Base-by-base conservation (phyloP, 2,888 invertebrate species). In the Archaeoteleia sp. region DNA sequence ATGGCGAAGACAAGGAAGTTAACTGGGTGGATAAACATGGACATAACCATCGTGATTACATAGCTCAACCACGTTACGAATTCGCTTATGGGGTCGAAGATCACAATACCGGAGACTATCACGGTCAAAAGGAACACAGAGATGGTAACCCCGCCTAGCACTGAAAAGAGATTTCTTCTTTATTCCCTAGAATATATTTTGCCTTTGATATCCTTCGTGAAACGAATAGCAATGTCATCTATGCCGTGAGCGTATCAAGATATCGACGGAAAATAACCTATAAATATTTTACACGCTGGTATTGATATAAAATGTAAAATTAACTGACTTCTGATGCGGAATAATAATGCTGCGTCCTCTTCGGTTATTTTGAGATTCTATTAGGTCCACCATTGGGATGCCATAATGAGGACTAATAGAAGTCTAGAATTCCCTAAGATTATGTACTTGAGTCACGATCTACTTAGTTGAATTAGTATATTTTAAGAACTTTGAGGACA, bases 71-170 rank as follows among this genome's bases (percentile, higher is more conserved):
- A 17, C 78, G 80, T 66, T 84, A 84, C 70, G 78, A 82, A 54
- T 83, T 80, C 67, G 78, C 83, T 15, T 84, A 83, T 62, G 83
- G 83, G 0, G 80, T 83, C 17, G 77, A 83, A 45, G 83, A 83
- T 68, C 79, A 78, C 62, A 78, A 83, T 42, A 85, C 85, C 17
- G 86, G 86, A 10, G 86, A 86, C 72, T 80, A 80, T 53, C 86
- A 87, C 66, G 83, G 84, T 0, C 86, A 86, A 65, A 85, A 86
- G 70, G 87, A 87, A 67, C 80, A 82, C 54, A 78, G 86, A 14
- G 85, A 86, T 54, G 86, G 86, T 83, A 68, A 78, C 75, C 40
- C 30, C 13, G 4, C 10, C 5, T 29, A 14, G 15, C 17, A 48
- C 30, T 57, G 40, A 43, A 49, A 58, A 42, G 49, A 37, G n/a